phyloP scores from a whole-genome alignment of 2,888 invertebrate species.

The Lasioglossum calceatum region DNA sequence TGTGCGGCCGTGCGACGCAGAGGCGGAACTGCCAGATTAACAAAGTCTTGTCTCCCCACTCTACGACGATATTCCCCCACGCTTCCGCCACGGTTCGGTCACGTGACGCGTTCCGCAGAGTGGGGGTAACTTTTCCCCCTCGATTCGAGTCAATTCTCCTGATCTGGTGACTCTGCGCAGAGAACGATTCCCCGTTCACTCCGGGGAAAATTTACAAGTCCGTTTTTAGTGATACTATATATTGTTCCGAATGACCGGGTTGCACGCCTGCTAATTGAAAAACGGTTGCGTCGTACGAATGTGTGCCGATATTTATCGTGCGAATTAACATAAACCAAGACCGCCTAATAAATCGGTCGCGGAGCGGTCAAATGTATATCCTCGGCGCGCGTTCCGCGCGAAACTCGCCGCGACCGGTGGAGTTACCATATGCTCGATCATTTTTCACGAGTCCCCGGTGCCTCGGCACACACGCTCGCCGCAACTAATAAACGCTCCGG shows the following conservation, averaged over 20 bases:
- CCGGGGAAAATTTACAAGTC: background rate
- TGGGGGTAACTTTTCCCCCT: too few relatives aligned
- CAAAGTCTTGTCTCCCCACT: too few relatives aligned
- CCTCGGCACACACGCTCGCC: background rate
- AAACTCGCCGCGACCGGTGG: background rate
- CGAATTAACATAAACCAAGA: constrained; percentile 41
- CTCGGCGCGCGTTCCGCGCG: background rate
- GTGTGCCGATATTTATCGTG: constrained; percentile 46
- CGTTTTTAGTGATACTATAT: constrained; percentile 15
- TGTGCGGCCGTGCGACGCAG: constrained; percentile 50
- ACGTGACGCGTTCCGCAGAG: too few relatives aligned
- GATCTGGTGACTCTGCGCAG: too few relatives aligned
- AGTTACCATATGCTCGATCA: constrained; percentile 6
- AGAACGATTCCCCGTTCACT: too few relatives aligned
- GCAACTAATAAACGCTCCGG: constrained; percentile 20
- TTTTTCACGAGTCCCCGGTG: constrained; percentile 32
- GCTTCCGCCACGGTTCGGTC: too few relatives aligned
- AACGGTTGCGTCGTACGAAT: constrained; percentile 35
- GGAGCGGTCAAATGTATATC: background rate
- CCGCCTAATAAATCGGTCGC: background rate
- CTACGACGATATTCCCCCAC: too few relatives aligned
- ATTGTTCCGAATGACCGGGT: background rate
- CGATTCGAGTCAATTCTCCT: too few relatives aligned
- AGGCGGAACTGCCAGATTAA: background rate
- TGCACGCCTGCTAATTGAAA: constrained; percentile 56